A percentile compares a stretch with the other conserved stretches of the same genome.
These are phyloP conservation scores for Lepisosteus osseus DNA, from an alignment of 2,113 vertebrate genomes.

Conservation along the genomic window DNA sequence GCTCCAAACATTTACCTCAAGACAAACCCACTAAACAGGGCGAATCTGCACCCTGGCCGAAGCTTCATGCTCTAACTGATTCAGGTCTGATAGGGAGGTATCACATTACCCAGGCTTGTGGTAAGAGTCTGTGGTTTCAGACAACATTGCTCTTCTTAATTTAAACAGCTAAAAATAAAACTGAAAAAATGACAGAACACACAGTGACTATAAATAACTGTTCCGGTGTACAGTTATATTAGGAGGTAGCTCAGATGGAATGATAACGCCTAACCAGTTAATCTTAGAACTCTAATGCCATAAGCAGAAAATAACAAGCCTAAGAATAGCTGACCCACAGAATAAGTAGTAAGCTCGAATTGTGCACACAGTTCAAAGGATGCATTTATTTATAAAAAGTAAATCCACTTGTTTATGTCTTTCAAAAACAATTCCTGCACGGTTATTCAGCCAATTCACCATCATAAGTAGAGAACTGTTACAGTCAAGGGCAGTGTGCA, in stretches of 20 bases:
- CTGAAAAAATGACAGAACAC: conserved; percentile 79
- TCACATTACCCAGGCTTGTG: conserved; percentile 73
- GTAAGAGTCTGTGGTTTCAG: conserved; percentile 76
- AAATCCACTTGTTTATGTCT: too few species aligned
- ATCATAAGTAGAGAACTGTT: too few species aligned
- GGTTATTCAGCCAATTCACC: too few species aligned
- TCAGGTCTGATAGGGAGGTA: conserved; percentile 51
- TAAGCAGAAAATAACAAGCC: conserved; percentile 94
- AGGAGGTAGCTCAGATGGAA: conserved; percentile 89
- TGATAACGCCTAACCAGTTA: conserved; percentile 93
- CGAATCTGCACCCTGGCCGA: background rate
- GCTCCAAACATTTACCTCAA: too few species aligned
- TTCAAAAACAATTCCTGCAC: background rate
- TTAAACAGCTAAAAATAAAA: conserved; percentile 81
- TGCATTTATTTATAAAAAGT: background rate
- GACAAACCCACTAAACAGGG: too few species aligned
- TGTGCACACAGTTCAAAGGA: conserved; percentile 37
- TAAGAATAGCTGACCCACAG: conserved; percentile 99
- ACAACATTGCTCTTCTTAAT: conserved; percentile 71
- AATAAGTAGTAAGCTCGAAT: conserved; percentile 80
- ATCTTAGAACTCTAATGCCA: conserved; percentile 96
- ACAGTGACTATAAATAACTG: conserved; percentile 85
- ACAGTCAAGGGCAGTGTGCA: too few species aligned
- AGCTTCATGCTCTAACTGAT: too few species aligned
- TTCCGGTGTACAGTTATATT: conserved; percentile 90